phyloP scores from a whole-genome alignment of 2,888 invertebrate genomes.

The Drosophila gaucha region DNA sequence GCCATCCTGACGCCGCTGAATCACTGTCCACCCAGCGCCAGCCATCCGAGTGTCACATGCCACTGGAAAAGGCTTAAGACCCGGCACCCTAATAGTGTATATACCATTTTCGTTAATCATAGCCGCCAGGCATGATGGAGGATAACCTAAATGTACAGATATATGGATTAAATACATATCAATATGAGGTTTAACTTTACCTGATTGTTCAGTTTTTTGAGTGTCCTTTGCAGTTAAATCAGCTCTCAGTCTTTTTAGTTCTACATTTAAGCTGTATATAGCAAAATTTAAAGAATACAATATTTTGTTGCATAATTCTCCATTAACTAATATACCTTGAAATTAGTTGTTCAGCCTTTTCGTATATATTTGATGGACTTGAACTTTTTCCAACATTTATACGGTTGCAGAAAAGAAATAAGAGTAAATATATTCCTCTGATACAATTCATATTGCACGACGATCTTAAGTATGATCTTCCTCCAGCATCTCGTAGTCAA shows the following conservation, averaged over 20 bases:
- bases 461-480: neutral
- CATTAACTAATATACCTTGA: conserved; percentile 24
- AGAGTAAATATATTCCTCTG: neutral
- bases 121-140: conserved; percentile 68
- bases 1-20: conserved; percentile 88
- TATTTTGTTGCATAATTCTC: neutral
- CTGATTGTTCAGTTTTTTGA: neutral
- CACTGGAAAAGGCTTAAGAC: conserved; percentile 47
- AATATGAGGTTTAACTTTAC: conserved; percentile 7
- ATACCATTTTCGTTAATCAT: conserved; percentile 58
- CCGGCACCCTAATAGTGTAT: conserved; percentile 82
- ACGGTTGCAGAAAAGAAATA: conserved; percentile 5
- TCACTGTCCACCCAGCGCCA: conserved; percentile 89
- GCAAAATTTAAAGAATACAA: neutral
- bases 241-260: conserved; percentile 24
- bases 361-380: conserved; percentile 2
- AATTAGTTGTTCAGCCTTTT: conserved; percentile 39
- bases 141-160: conserved; percentile 21
- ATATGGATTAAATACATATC: too few species aligned
- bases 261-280: conserved; percentile 34
- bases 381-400: neutral
- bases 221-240: neutral
- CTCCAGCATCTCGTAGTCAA: conserved; percentile 16
- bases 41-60: conserved; percentile 55
- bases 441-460: conserved; percentile 7